Evolutionary conservation across 2,888 invertebrate genomes (phyloP).

Genomic region (Dynastes grantii): DNA sequence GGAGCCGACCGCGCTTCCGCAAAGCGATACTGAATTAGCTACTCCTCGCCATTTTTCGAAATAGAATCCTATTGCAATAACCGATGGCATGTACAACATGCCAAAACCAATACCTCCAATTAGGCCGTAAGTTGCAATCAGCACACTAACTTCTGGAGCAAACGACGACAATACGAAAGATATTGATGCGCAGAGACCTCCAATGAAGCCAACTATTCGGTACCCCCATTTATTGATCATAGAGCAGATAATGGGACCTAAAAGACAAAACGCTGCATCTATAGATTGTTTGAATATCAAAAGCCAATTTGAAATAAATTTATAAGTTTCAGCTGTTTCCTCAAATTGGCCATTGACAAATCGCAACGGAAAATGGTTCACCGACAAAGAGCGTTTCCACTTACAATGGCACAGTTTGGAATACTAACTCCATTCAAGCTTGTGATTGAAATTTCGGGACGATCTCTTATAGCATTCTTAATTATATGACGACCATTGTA

Average conservation of each 20-base stretch:
- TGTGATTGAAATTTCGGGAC: too few relatives aligned
- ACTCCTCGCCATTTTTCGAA: constrained; percentile 94
- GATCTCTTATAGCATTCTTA: too few relatives aligned
- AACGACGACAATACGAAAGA: constrained; percentile 72
- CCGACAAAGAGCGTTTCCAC: too few relatives aligned
- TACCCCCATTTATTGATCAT: constrained; percentile 93
- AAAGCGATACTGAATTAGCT: constrained; percentile 95
- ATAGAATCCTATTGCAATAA: constrained; percentile 93
- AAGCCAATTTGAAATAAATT: too few relatives aligned
- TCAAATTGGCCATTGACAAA: too few relatives aligned
- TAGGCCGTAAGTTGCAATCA: constrained; percentile 88
- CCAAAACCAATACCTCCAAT: constrained; percentile 92
- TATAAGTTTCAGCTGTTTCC: too few relatives aligned
- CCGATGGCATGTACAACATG: constrained; percentile 93
- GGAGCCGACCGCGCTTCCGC: constrained; percentile 94
- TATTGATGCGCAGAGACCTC: constrained; percentile 80
- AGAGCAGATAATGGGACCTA: constrained; percentile 91
- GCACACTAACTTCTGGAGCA: constrained; percentile 70
- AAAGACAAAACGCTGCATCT: constrained; percentile 32
- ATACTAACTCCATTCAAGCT: too few relatives aligned
- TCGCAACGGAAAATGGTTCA: too few relatives aligned
- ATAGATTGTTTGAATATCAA: not conserved
- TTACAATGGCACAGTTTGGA: too few relatives aligned
- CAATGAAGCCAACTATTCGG: constrained; percentile 85
- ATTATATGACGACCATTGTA: too few relatives aligned